Conservation (phyloP, 2,113 vertebrate species). For the Mesocricetus auratus region DNA sequence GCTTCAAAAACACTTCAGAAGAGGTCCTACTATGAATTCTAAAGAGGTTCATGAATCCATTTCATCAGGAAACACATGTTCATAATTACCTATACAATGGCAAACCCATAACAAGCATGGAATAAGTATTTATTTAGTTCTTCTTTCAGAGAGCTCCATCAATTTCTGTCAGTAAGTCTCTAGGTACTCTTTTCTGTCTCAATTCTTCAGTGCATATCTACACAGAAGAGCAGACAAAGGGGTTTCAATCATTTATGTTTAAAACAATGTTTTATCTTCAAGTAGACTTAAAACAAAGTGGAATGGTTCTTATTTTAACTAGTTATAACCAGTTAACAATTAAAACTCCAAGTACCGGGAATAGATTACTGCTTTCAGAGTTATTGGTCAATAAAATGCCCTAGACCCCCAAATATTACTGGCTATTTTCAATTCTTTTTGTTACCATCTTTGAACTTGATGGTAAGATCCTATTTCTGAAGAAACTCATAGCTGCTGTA, state of each 20-base stretch:
- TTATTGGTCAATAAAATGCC: not conserved
- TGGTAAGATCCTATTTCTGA: too few relatives aligned
- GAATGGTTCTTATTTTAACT: not conserved
- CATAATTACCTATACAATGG: not conserved
- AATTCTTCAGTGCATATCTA: not conserved
- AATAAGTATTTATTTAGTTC: not conserved
- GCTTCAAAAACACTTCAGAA: not conserved
- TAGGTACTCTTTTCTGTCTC: not conserved
- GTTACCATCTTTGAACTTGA: too few relatives aligned
- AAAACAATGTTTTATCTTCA: too few relatives aligned
- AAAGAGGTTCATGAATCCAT: accelerated
- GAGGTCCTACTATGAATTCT: not conserved
- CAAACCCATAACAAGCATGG: too few relatives aligned
- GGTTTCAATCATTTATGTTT: not conserved
- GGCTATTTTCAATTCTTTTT: too few relatives aligned
- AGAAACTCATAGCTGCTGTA: too few relatives aligned
- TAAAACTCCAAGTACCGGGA: not conserved
- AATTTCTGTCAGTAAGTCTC: not conserved
- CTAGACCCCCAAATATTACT: not conserved
- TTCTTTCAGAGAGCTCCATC: not conserved
- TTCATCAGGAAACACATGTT: not conserved
- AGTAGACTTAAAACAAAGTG: not conserved
- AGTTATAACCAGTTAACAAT: not conserved
- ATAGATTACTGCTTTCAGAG: not conserved
- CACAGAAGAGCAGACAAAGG: not conserved